phyloP scores from a whole-genome alignment of 1,140 invertebrate genomes.

The Bilobella aurantiaca region DNA sequence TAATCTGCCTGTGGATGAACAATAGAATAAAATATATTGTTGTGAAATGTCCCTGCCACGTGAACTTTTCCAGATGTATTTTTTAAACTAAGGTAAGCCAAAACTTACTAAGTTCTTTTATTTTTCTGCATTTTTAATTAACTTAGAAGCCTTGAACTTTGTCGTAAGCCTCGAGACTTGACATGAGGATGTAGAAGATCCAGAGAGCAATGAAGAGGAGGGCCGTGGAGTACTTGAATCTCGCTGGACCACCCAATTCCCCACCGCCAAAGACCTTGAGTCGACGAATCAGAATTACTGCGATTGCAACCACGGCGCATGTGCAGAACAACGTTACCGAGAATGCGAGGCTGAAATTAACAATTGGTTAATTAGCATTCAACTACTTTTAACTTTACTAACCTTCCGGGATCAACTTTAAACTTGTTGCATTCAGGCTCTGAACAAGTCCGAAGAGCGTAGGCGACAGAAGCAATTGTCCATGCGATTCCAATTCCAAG shows the following conservation, averaged over 20 bases:
- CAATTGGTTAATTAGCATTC: slow-evolving; percentile 4
- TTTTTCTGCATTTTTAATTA: too few species aligned
- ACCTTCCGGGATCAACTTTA: slow-evolving; percentile 71
- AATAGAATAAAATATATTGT: too few species aligned
- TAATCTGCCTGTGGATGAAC: too few species aligned
- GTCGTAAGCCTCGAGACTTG: slow-evolving; percentile 82
- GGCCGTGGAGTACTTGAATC: slow-evolving; percentile 63
- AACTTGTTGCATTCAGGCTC: slow-evolving; percentile 46
- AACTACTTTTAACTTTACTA: slow-evolving; percentile 15
- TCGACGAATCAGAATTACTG: slow-evolving; percentile 68
- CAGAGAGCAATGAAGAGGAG: slow-evolving; percentile 73
- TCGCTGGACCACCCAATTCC: slow-evolving; percentile 78
- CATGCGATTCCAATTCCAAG: slow-evolving; percentile 77
- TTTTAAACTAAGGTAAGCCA: too few species aligned
- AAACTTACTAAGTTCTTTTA: too few species aligned
- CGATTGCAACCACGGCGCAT: slow-evolving; percentile 66
- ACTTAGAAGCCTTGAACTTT: slow-evolving; percentile 62
- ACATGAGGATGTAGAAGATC: slow-evolving; percentile 83
- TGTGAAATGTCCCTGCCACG: too few species aligned
- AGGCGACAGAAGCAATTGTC: slow-evolving; percentile 77
- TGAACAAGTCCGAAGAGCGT: slow-evolving; percentile 39
- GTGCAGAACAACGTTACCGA: slow-evolving; percentile 80
- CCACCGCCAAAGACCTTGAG: slow-evolving; percentile 62
- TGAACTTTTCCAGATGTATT: too few species aligned
- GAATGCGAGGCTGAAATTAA: slow-evolving; percentile 64